These are phyloP conservation scores for Xenentodon cancila DNA, from an alignment of 2,797 vertebrate genomes.

Conservation along the genomic window DNA sequence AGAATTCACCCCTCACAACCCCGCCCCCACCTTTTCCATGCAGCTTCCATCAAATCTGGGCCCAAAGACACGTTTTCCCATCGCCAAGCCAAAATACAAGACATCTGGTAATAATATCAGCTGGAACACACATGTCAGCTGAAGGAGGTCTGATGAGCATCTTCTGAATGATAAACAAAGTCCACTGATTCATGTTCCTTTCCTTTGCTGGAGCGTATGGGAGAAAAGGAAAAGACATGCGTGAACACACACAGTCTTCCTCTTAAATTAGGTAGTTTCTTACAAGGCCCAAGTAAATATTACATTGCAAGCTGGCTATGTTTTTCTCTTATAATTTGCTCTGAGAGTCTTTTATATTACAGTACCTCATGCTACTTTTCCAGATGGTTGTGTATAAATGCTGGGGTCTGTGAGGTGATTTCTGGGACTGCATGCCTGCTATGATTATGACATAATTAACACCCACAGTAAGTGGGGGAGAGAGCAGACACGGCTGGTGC, in stretches of 20 bases:
- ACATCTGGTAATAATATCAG: constrained; percentile 83
- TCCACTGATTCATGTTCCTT: constrained; percentile 58
- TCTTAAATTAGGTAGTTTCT: constrained; percentile 57
- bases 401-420: constrained; percentile 76
- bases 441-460: constrained; percentile 85
- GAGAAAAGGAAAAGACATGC: constrained; percentile 50
- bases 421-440: constrained; percentile 76
- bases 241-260: constrained; percentile 34
- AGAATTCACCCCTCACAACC: constrained; percentile 64
- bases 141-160: constrained; percentile 72
- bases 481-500: constrained; percentile 69
- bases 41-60: constrained; percentile 77
- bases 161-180: constrained; percentile 76
- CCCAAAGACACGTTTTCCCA: constrained; percentile 69
- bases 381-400: constrained; percentile 79
- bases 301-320: constrained; percentile 59
- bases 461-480: constrained; percentile 74
- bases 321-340: constrained; percentile 49
- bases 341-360: constrained; percentile 65
- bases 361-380: constrained; percentile 67
- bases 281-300: constrained; percentile 66
- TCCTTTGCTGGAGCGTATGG: constrained; percentile 42
- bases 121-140: constrained; percentile 70
- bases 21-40: constrained; percentile 58
- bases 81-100: constrained; percentile 77